These are phyloP conservation scores for Sceliomorpha sp. DNA, from an alignment of 2,888 invertebrate genomes.

Conservation along the genomic window DNA sequence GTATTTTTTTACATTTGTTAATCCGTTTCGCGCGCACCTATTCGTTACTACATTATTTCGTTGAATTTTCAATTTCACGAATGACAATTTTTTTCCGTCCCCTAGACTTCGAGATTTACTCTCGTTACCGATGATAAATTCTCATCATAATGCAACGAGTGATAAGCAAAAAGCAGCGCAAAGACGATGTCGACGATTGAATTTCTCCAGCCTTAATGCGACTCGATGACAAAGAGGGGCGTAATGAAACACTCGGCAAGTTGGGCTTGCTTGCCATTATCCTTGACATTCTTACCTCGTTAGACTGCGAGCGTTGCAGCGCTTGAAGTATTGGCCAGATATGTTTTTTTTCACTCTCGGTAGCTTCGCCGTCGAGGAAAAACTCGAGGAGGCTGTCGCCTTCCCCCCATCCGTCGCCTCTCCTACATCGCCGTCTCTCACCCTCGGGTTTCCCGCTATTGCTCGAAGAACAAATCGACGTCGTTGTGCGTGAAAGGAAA, in stretches of 20 bases:
- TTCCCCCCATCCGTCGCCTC: slow-evolving; percentile 9
- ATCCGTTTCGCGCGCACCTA: no score
- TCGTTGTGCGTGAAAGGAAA: slow-evolving; percentile 58
- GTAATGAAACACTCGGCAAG: slow-evolving; percentile 60
- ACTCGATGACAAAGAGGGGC: slow-evolving; percentile 57
- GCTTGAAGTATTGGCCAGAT: slow-evolving; percentile 53
- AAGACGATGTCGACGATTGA: slow-evolving; percentile 53
- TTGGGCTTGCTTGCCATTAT: slow-evolving; percentile 57
- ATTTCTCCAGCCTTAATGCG: slow-evolving; percentile 57
- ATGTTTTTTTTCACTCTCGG: slow-evolving; percentile 36
- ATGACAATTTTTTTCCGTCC: not conserved
- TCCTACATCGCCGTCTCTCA: slow-evolving; percentile 27
- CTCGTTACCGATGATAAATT: slow-evolving; percentile 35
- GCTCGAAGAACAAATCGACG: slow-evolving; percentile 56
- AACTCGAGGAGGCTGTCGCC: slow-evolving; percentile 18
- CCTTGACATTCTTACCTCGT: slow-evolving; percentile 60
- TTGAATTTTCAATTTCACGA: no score
- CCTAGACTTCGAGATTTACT: slow-evolving; percentile 29
- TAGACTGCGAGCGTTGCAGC: slow-evolving; percentile 36
- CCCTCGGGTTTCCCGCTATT: slow-evolving; percentile 38
- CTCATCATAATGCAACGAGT: slow-evolving; percentile 23
- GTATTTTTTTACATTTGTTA: no score
- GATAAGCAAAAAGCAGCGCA: slow-evolving; percentile 38
- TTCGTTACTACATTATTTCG: no score
- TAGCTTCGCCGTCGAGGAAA: slow-evolving; percentile 30